phyloP scores from a whole-genome alignment of 2,888 invertebrate genomes.

The Saturnia japonica region DNA sequence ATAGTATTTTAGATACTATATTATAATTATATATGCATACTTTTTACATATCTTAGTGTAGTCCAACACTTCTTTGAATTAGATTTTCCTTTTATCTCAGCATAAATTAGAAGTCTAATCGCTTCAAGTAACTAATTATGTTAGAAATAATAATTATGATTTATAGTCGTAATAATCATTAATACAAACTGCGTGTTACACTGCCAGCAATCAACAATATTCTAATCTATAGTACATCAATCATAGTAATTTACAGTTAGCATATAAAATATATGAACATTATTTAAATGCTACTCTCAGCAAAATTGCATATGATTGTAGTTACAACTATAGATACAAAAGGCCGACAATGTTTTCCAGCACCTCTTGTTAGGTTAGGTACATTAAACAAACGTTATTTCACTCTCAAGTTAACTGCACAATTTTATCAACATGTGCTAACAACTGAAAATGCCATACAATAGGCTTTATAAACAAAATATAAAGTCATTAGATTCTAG shows the following conservation, averaged over 20 bases:
- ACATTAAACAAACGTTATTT: constrained; percentile 39
- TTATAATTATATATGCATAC: no score
- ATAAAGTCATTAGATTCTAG: not conserved
- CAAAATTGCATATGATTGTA: constrained; percentile 19
- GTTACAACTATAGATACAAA: constrained; percentile 30
- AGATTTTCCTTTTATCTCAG: not conserved
- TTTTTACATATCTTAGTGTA: no score
- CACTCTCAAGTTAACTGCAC: constrained; percentile 60
- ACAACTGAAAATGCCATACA: constrained; percentile 60
- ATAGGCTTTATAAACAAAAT: constrained; percentile 23
- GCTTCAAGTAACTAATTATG: not conserved
- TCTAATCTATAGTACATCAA: not conserved
- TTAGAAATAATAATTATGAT: not conserved
- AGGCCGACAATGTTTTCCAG: constrained; percentile 34
- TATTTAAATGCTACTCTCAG: constrained; percentile 1
- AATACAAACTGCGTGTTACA: not conserved
- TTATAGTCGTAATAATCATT: not conserved
- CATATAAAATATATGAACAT: constrained; percentile 1
- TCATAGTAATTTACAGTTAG: constrained; percentile 1
- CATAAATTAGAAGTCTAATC: not conserved
- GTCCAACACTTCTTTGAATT: not conserved
- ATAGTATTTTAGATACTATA: no score
- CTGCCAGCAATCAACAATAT: not conserved
- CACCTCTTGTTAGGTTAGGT: constrained; percentile 19
- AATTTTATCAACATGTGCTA: constrained; percentile 68